These are phyloP conservation scores for Peromyscus eremicus DNA, from an alignment of 2,797 vertebrate species.

Conservation along the genomic window DNA sequence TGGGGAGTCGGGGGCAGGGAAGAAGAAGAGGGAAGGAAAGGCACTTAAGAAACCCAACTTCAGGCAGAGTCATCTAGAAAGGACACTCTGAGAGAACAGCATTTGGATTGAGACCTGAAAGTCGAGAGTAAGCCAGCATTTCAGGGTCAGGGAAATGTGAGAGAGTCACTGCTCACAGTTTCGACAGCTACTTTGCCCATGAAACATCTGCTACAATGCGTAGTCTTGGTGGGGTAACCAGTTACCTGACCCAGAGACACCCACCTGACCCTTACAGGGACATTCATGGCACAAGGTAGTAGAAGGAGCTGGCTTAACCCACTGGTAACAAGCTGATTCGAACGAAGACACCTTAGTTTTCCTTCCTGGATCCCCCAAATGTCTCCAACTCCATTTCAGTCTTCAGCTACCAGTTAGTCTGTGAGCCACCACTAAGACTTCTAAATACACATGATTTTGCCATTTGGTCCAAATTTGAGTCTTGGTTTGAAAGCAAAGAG, in stretches of 20 bases:
- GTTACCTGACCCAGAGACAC: background rate
- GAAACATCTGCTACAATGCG: accelerated
- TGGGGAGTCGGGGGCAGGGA: too few species aligned
- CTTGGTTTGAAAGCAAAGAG: background rate
- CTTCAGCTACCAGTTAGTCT: background rate
- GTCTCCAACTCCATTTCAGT: background rate
- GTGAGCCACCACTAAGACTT: background rate
- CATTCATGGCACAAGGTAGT: too few species aligned
- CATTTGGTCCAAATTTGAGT: background rate
- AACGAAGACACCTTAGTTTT: background rate
- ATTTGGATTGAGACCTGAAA: background rate
- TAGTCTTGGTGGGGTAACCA: background rate
- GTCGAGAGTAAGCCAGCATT: background rate
- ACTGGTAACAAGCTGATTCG: accelerated
- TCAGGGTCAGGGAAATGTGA: background rate
- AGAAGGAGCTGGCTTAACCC: accelerated
- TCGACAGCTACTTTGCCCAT: background rate
- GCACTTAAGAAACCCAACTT: background rate
- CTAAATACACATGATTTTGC: background rate
- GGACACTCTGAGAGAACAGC: background rate
- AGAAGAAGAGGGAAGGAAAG: too few species aligned
- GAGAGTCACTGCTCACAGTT: accelerated
- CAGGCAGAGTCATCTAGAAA: background rate
- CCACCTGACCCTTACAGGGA: background rate
- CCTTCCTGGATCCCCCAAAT: background rate